Evolutionary conservation across 2,888 invertebrate genomes (phyloP), one percentile per base, ranked within the genome.

Genomic region (Metacarcinus magister): DNA sequence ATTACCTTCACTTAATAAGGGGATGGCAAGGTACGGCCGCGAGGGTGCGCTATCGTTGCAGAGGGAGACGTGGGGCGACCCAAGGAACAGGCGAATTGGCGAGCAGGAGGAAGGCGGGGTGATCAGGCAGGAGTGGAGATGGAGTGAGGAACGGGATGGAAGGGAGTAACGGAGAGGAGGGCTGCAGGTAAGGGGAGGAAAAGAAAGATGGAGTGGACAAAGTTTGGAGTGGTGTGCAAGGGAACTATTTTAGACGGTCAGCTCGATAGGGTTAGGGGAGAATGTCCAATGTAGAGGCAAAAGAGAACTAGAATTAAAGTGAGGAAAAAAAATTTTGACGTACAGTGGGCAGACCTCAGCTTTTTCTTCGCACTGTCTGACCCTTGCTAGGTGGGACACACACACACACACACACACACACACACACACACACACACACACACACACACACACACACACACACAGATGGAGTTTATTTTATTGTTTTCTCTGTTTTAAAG

Each of bases 1-100:
- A 94, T 94, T 94, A 94, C 94, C 90, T 44, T 2, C 94, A 94
- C 94, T 94, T 94, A 94, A 94, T 94, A 94, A 94, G 94, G 90
- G 94, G 94, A 54, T 54, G 60, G 60, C n/a, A 43, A 28, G 67
- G 90, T 39, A 82, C 48, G 54, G 54, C 46, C 48, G 90, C 90
- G 43, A 91, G 43, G 93, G 94, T 94, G 94, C 94, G 54, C 94
- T 94, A 94, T 93, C 93, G 75, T 93, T 93, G 75, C 93, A 75
- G 82, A 60, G 75, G 39, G 44, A 13, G 60, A 44, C 67, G 43
- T 39, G 39, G 93, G 67, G 32, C 93, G 92, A 54, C 92, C n/a
- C 92, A 19, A 32, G 23, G 94, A 46, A 32, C 89, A 48, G 94
- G 46, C 23, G 93, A 60, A 60, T 28, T 60, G 60, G 94, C 46